These are phyloP conservation scores for Luidia sarsii DNA, from an alignment of 53 echinoderm and acorn worm genomes.

Conservation along the genomic window DNA sequence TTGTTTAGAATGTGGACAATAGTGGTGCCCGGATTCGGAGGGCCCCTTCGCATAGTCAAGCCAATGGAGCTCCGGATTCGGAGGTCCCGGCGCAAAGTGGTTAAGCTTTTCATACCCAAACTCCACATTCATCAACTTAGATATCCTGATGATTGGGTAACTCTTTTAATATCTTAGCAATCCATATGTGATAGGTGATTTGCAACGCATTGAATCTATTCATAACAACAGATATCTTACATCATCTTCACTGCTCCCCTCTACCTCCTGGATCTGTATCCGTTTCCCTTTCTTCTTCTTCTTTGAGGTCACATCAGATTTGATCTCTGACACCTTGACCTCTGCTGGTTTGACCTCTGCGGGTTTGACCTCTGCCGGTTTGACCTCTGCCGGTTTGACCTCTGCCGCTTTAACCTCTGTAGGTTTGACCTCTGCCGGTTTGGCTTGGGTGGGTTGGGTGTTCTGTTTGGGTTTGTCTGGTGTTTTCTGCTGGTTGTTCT, in stretches of 20 bases:
- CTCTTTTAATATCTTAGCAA: too few relatives aligned
- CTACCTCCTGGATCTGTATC: constrained; percentile 80
- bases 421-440: constrained; percentile 19
- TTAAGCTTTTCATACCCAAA: too few relatives aligned
- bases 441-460: constrained; percentile 33
- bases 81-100: too few relatives aligned
- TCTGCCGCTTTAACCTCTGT: constrained; percentile 29
- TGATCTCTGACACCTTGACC: constrained; percentile 19
- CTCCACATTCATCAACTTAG: too few relatives aligned
- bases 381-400: constrained; percentile 13
- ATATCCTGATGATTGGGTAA: too few relatives aligned
- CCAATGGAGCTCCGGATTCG: too few relatives aligned
- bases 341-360: constrained; percentile 14
- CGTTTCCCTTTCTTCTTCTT: constrained; percentile 71
- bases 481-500: constrained; percentile 60
- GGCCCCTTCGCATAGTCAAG: too few relatives aligned
- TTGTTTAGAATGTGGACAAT: too few relatives aligned
- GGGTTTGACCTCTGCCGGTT: constrained; percentile 21
- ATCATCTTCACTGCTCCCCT: constrained; percentile 81
- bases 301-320: constrained; percentile 8
- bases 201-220: too few relatives aligned
- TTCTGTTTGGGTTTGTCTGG: constrained; percentile 23
- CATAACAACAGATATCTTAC: constrained; percentile 56
- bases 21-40: too few relatives aligned
- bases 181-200: too few relatives aligned